These are phyloP conservation scores for honey bee (Apis mellifera) DNA, from an alignment of 1,140 invertebrate species.

Conservation along the genomic window Amel_HAv3.1 CM009936.2:14510001-14510500, in stretches of 20 bases:
- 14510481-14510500: not conserved
- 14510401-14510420: not conserved
- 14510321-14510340: constrained; percentile 6
- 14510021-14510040: constrained; percentile 32
- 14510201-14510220: not conserved
- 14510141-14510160: constrained; percentile 30
- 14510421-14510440: not conserved
- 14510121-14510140: not conserved
- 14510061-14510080: not conserved
- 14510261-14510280: not conserved
- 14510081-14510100: not conserved
- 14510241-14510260: constrained; percentile 5
- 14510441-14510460: not conserved
- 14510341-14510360: constrained; percentile 13
- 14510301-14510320: constrained; percentile 57
- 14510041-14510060: not conserved
- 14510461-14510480: not conserved
- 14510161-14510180: constrained; percentile 34
- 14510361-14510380: constrained; percentile 38
- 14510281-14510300: constrained; percentile 30
- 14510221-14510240: constrained; percentile 2
- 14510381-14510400: not conserved
- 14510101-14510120: not conserved
- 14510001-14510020: constrained; percentile 13
- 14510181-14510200: constrained; percentile 21